These are phyloP conservation scores for Terrapene triunguis DNA, from an alignment of 2,113 vertebrate species.

Conservation along the genomic window DNA sequence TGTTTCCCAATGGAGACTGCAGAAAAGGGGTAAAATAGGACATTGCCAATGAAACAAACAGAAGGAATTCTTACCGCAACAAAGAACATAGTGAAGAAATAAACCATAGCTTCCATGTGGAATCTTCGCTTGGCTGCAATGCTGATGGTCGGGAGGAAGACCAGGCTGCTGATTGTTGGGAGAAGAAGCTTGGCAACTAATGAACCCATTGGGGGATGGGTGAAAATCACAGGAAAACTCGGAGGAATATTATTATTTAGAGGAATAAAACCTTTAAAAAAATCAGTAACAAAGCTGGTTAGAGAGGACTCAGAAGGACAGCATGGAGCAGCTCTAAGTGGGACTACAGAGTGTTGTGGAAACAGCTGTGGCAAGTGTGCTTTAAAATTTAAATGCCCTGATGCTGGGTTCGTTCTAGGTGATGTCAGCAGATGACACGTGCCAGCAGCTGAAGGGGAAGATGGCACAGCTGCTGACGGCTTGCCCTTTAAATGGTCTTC, in stretches of 20 bases:
- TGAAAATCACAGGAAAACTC: neutral
- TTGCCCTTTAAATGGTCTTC: neutral
- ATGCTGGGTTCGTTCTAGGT: neutral
- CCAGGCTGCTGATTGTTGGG: constrained; percentile 94
- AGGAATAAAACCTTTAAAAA: neutral
- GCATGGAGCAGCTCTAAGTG: neutral
- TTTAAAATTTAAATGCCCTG: constrained; percentile 88
- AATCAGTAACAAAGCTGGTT: neutral
- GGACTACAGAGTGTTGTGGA: neutral
- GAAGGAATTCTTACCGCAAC: constrained; percentile 86
- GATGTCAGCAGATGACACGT: constrained; percentile 19
- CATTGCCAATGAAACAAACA: neutral
- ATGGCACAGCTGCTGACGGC: constrained; percentile 61
- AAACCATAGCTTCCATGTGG: constrained; percentile 99
- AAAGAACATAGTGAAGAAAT: constrained; percentile 99
- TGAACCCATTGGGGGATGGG: constrained; percentile 85
- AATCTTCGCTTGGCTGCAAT: constrained; percentile 93
- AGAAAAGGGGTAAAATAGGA: rapidly evolving
- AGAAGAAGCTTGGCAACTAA: constrained; percentile 93
- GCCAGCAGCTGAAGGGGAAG: neutral
- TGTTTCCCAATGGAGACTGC: rapidly evolving
- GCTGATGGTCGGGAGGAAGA: constrained; percentile 91
- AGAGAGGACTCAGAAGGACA: neutral
- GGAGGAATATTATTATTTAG: neutral
- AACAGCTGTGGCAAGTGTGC: constrained; percentile 75